Percentiles rank a stretch among this genome's conserved stretches.
Conservation (phyloP, 2,113 vertebrate genomes). For the Poeciliopsis occidentalis region DNA sequence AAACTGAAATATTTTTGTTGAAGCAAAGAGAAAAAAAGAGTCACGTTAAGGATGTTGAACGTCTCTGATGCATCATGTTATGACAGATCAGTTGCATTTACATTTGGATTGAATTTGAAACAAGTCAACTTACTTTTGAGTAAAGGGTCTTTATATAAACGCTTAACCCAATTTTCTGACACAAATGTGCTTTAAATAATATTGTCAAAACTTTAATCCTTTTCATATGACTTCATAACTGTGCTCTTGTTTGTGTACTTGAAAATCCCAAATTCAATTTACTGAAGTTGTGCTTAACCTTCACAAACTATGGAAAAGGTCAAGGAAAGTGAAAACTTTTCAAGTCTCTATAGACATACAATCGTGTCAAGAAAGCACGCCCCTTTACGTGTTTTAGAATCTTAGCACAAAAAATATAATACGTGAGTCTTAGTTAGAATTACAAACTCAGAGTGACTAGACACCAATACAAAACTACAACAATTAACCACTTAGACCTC, state of each 20-base stretch:
- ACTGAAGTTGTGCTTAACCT: not conserved
- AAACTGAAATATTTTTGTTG: not conserved
- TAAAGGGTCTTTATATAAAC: too few relatives aligned
- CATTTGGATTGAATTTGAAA: too few relatives aligned
- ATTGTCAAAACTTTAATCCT: too few relatives aligned
- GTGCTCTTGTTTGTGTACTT: not conserved
- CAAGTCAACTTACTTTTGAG: too few relatives aligned
- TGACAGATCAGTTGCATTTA: too few relatives aligned
- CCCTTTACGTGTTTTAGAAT: not conserved
- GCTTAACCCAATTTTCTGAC: too few relatives aligned
- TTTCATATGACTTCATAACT: not conserved
- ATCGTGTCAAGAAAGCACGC: not conserved
- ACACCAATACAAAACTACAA: not conserved
- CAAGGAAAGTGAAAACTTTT: not conserved
- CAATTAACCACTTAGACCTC: not conserved
- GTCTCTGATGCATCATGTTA: too few relatives aligned
- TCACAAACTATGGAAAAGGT: not conserved
- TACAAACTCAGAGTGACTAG: not conserved
- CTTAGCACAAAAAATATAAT: not conserved
- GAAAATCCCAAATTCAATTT: not conserved
- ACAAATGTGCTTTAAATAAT: too few relatives aligned
- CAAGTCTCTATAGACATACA: not conserved
- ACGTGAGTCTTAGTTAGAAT: not conserved
- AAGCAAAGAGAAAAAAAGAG: not conserved
- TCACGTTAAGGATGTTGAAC: not conserved